A percentile compares a stretch with the other conserved stretches of the same genome.
Evolutionary conservation across 2,888 invertebrate genomes (phyloP).

Genomic region (Candidula unifasciata): DNA sequence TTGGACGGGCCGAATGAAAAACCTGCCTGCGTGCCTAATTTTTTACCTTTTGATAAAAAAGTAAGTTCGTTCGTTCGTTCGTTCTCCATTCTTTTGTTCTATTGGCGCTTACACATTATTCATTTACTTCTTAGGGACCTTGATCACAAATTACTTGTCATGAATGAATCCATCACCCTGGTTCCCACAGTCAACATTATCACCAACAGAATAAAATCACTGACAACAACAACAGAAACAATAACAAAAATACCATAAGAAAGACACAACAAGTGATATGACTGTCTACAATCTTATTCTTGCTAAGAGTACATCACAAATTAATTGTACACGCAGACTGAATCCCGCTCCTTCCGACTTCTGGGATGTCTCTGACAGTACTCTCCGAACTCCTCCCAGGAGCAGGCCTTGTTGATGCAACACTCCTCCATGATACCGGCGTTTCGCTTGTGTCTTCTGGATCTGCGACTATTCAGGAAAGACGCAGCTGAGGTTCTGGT

Average conservation of each 20-base stretch:
- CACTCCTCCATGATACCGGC: constrained; percentile 59
- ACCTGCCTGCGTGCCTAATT: too few relatives aligned
- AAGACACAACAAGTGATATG: neutral
- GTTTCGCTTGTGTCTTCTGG: constrained; percentile 41
- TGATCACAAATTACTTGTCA: too few relatives aligned
- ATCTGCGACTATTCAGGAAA: constrained; percentile 34
- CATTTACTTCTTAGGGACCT: too few relatives aligned
- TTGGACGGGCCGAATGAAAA: too few relatives aligned
- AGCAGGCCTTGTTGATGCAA: constrained; percentile 58
- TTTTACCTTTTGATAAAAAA: too few relatives aligned
- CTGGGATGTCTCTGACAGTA: constrained; percentile 58
- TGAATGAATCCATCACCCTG: too few relatives aligned
- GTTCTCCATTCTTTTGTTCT: too few relatives aligned
- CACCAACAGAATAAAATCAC: too few relatives aligned
- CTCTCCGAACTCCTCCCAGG: constrained; percentile 63
- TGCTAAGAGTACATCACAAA: neutral
- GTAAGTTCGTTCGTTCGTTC: too few relatives aligned
- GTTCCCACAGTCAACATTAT: too few relatives aligned
- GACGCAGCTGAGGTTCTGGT: constrained; percentile 33
- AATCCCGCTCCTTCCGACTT: constrained; percentile 37
- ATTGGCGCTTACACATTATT: too few relatives aligned
- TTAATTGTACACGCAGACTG: constrained; percentile 50
- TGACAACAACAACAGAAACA: too few relatives aligned
- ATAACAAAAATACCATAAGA: neutral
- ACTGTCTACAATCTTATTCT: neutral